Conservation (phyloP, 2,888 invertebrate genomes). For the Reticulitermes lucifugus region DNA sequence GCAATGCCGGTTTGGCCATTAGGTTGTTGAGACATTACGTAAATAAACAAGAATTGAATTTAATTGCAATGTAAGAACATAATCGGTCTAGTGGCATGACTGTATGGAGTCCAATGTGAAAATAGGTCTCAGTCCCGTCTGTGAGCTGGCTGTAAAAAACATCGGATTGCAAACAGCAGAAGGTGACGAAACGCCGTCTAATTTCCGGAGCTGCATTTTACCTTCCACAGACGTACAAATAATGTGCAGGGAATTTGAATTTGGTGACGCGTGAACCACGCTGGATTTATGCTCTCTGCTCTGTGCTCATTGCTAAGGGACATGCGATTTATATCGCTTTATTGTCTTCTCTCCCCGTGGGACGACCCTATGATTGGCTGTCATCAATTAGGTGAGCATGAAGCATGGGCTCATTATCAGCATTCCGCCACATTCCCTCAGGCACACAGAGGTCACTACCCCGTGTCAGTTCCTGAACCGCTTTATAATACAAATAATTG, state of each 20-base stretch:
- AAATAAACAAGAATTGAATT: too few relatives aligned
- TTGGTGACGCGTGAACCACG: not conserved
- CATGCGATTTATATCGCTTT: conserved; percentile 14
- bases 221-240: not conserved
- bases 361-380: conserved; percentile 27
- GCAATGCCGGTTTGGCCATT: too few relatives aligned
- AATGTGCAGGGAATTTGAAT: conserved; percentile 5
- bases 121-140: too few relatives aligned
- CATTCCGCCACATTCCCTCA: not conserved
- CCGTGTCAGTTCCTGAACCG: not conserved
- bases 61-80: too few relatives aligned
- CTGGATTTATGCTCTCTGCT: conserved; percentile 14
- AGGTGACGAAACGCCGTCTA: not conserved
- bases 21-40: too few relatives aligned
- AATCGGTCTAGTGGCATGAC: too few relatives aligned
- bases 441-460: not conserved
- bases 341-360: not conserved
- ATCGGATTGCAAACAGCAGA: not conserved
- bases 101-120: too few relatives aligned
- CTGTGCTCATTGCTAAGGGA: conserved; percentile 19
- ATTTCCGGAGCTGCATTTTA: not conserved
- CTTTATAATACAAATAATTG: not conserved
- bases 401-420: not conserved
- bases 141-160: too few relatives aligned
- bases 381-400: conserved; percentile 38